Conservation (phyloP, 23 tunicate genomes). For the Phallusia fumigata region DNA sequence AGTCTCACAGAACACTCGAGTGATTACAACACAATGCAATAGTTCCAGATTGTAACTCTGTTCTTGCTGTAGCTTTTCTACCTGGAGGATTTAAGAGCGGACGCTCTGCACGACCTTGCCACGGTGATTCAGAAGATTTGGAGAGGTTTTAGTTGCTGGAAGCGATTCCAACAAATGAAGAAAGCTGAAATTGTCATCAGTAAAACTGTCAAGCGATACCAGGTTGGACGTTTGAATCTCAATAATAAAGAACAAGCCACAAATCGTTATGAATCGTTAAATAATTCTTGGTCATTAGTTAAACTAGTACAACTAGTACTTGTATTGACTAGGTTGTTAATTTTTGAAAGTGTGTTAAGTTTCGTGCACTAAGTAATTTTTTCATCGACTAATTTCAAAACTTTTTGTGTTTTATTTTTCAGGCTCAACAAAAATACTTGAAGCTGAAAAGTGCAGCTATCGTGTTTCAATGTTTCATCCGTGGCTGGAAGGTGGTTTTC, state of each 20-base stretch:
- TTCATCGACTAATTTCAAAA: no score
- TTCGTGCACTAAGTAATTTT: no score
- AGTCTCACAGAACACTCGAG: not conserved
- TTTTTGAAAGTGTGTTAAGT: no score
- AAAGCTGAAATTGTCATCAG: constrained; percentile 75
- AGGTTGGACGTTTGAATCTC: no score
- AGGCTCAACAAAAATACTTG: constrained; percentile 42
- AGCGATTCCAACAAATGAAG: constrained; percentile 56
- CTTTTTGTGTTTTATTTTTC: not conserved
- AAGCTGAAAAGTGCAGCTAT: constrained; percentile 42
- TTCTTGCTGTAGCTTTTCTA: constrained; percentile 39
- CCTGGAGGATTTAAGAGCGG: constrained; percentile 52
- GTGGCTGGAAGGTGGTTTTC: constrained; percentile 91
- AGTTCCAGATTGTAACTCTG: not conserved
- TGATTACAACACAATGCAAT: not conserved
- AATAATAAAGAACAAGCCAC: no score
- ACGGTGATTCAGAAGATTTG: constrained; percentile 82
- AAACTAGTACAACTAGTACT: no score
- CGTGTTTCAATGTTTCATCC: constrained; percentile 56
- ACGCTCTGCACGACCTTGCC: constrained; percentile 65
- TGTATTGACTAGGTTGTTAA: no score
- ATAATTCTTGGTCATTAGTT: no score
- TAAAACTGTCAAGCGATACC: constrained; percentile 67
- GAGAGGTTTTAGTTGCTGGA: constrained; percentile 62
- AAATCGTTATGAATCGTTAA: no score